Conservation (phyloP, 2,113 vertebrate genomes). For the Etheostoma cragini region DNA sequence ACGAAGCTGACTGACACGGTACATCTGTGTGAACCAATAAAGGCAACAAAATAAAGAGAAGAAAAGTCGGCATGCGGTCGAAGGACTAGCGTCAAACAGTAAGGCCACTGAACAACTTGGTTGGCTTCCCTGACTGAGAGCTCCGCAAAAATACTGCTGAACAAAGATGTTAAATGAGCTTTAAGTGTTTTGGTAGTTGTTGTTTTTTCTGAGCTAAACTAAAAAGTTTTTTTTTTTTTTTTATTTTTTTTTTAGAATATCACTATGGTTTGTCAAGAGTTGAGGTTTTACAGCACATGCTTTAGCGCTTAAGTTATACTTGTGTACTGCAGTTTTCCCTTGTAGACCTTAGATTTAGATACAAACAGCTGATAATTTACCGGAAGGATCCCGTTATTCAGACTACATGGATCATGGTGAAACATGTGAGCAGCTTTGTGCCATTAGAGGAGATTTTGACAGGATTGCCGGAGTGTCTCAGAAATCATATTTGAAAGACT, state of each 20-base stretch:
- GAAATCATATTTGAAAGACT: constrained; percentile 27
- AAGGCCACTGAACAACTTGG: constrained; percentile 60
- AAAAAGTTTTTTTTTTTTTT: not conserved
- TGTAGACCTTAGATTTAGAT: not conserved
- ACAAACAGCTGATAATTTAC: not conserved
- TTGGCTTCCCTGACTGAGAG: constrained; percentile 32
- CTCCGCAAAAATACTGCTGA: constrained; percentile 19
- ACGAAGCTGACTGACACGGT: not conserved
- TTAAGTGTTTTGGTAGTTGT: constrained; percentile 58
- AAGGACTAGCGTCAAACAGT: constrained; percentile 34
- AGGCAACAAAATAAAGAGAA: constrained; percentile 40
- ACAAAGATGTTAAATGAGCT: constrained; percentile 38
- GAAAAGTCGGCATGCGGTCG: constrained; percentile 26
- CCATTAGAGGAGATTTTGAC: constrained; percentile 21
- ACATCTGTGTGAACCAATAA: not conserved
- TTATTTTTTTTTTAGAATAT: not conserved
- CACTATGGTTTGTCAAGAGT: not conserved
- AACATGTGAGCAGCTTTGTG: not conserved
- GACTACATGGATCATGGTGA: not conserved
- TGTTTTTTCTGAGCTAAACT: constrained; percentile 10
- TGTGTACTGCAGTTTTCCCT: not conserved
- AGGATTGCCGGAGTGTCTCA: constrained; percentile 62
- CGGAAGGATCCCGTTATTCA: not conserved
- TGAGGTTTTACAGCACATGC: constrained; percentile 3
- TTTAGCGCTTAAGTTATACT: not conserved